A percentile compares a stretch with the other conserved stretches of the same genome.
Conservation (phyloP, 2,888 invertebrate genomes). For the Ochropacha duplaris region DNA sequence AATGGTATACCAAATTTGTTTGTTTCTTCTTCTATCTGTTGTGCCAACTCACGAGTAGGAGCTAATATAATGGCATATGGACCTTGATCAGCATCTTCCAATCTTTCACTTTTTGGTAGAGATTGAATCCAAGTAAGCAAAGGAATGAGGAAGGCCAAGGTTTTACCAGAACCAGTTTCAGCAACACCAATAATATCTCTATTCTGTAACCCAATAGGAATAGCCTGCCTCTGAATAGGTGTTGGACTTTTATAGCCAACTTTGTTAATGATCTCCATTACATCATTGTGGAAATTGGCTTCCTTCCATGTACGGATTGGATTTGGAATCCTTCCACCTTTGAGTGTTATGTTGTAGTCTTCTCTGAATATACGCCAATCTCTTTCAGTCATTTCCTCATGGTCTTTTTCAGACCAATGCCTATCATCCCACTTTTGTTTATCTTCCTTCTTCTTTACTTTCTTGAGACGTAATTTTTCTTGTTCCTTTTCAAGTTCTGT, state of each 20-base stretch:
- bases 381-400: slow-evolving; percentile 98
- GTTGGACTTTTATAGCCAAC: slow-evolving; percentile 99
- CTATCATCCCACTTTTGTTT: slow-evolving; percentile 99
- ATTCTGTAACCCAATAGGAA: slow-evolving; percentile 98
- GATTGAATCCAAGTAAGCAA: slow-evolving; percentile 98
- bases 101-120: slow-evolving; percentile 96
- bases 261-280: slow-evolving; percentile 96
- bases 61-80: slow-evolving; percentile 99
- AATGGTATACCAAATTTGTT: slow-evolving; percentile 97
- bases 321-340: slow-evolving; percentile 98
- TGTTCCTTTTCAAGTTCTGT: slow-evolving; percentile 98
- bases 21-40: slow-evolving; percentile 99
- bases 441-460: slow-evolving; percentile 96
- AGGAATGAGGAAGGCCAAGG: slow-evolving; percentile 98
- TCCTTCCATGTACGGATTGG: slow-evolving; percentile 98
- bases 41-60: slow-evolving; percentile 99
- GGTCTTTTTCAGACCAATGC: slow-evolving; percentile 98
- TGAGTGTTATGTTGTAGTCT: slow-evolving; percentile 99
- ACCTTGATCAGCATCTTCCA: slow-evolving; percentile 96
- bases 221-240: slow-evolving; percentile 99
- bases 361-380: slow-evolving; percentile 99
- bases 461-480: slow-evolving; percentile 95
- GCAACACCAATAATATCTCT: slow-evolving; percentile 99
- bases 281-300: slow-evolving; percentile 93
- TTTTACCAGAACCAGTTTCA: slow-evolving; percentile 99